Evolutionary conservation across 2,888 invertebrate species (phyloP).

Genomic region (Gymnosoma rotundatum): DNA sequence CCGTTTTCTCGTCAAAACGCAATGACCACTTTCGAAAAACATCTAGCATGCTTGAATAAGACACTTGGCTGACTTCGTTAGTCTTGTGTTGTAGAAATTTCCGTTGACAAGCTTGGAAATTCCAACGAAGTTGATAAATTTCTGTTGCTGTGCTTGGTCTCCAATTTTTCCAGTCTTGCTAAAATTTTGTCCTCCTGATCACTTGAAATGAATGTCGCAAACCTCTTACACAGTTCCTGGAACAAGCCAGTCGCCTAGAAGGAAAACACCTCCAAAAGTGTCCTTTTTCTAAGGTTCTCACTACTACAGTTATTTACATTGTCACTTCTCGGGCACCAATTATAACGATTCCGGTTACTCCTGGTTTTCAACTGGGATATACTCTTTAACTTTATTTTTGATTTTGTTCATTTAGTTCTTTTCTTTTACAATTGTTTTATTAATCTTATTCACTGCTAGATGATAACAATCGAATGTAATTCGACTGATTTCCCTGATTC

Average conservation of each 20-base stretch:
- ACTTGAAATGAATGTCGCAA: background rate
- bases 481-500: too few species aligned
- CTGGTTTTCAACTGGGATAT: constrained; percentile 5
- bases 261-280: background rate
- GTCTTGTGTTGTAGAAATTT: too few species aligned
- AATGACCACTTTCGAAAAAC: background rate
- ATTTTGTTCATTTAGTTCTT: too few species aligned
- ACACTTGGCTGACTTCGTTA: background rate
- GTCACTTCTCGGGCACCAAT: background rate
- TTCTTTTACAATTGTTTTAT: too few species aligned
- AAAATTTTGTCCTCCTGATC: background rate
- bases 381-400: background rate
- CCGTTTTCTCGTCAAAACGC: background rate
- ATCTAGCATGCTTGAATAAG: background rate
- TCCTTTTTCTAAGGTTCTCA: background rate
- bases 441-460: too few species aligned
- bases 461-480: too few species aligned
- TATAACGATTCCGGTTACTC: constrained; percentile 7
- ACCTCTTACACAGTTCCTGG: background rate
- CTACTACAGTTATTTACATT: too few species aligned
- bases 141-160: background rate
- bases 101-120: background rate
- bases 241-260: background rate
- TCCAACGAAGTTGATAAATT: background rate
- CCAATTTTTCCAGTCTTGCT: background rate